Evolutionary conservation across 2,888 invertebrate species (phyloP), one percentile per base, ranked within the genome.

Genomic region (Agriotes lineatus): DNA sequence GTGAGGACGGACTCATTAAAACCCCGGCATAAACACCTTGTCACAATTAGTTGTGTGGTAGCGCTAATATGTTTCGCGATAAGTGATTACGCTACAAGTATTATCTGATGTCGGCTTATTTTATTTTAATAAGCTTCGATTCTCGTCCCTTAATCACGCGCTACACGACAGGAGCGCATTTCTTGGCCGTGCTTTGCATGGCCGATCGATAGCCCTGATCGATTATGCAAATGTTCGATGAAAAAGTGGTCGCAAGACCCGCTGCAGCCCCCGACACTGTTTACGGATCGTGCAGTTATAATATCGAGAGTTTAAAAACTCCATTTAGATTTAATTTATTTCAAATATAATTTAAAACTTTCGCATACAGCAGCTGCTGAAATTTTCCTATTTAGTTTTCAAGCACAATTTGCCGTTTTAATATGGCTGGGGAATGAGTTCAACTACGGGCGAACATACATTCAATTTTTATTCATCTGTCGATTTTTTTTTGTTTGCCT

Each of bases 1-100:
- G 79, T 79, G 80, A 75, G 76, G 74, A 73, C 75, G 69, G 71
- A 69, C 75, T 78, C 75, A 79, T 81, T 81, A 80, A 80, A 79
- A 80, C 78, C 79, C 79, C 77, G 77, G 52, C 77, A 76, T 79
- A 80, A 80, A 80, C 80, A 81, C 81, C 80, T 80, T 78, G 80
- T 78, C 76, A 78, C 79, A 80, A 79, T 80, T 81, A 80, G 78
- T 79, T 77, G 77, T 76, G 75, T 70, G 74, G 75, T 73, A 71
- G 73, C 74, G 73, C 74, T 79, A 77, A 77, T 77, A 76, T 75
- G 68, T 76, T 78, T 74, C 73, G 74, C 73, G 75, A 75, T 75
- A 74, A 75, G 67, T 72, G 74, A 74, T 75, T 75, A 72, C 73
- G 58, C 64, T 67, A 67, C 72, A 67, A 67, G 68, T 68, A 63